Percentiles rank a stretch among this genome's conserved stretches.
phyloP scores from a whole-genome alignment of 2,888 invertebrate genomes.

The Rugalucina vietnamica region DNA sequence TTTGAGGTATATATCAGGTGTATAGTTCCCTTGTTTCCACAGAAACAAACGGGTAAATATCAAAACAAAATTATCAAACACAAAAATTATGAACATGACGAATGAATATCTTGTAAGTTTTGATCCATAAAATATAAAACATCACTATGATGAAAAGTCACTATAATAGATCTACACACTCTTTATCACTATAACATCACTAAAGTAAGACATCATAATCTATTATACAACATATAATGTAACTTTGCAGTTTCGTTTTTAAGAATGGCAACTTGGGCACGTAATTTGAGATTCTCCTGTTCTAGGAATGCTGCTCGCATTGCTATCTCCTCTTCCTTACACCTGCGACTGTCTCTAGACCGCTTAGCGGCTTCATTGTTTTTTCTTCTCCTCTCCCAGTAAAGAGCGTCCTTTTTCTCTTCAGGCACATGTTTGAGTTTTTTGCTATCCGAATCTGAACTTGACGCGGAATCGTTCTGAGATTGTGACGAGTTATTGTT shows the following conservation, averaged over 20 bases:
- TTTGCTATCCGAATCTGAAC: constrained; percentile 57
- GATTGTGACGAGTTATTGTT: constrained; percentile 12
- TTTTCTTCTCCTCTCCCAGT: constrained; percentile 78
- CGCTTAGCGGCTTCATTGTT: constrained; percentile 80
- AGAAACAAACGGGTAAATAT: neutral
- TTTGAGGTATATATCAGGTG: constrained; percentile 40
- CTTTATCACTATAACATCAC: neutral
- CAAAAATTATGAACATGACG: too few species aligned
- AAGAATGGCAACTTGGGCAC: constrained; percentile 77
- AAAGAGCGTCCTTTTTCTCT: constrained; percentile 75
- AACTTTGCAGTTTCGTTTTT: constrained; percentile 79
- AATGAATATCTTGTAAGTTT: constrained; percentile 10
- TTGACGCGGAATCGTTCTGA: constrained; percentile 26
- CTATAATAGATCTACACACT: neutral
- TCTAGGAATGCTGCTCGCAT: constrained; percentile 78
- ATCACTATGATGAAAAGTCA: neutral
- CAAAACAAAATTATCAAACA: neutral
- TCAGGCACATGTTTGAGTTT: constrained; percentile 73
- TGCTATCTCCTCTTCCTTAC: constrained; percentile 79
- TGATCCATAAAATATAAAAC: neutral
- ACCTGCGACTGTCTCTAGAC: constrained; percentile 74
- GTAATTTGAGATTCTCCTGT: constrained; percentile 78
- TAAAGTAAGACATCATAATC: constrained; percentile 56
- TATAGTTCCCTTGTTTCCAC: constrained; percentile 38
- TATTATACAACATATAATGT: constrained; percentile 79